phyloP scores from a whole-genome alignment of 1,140 invertebrate genomes.

The Drosophila pallidifrons region DNA sequence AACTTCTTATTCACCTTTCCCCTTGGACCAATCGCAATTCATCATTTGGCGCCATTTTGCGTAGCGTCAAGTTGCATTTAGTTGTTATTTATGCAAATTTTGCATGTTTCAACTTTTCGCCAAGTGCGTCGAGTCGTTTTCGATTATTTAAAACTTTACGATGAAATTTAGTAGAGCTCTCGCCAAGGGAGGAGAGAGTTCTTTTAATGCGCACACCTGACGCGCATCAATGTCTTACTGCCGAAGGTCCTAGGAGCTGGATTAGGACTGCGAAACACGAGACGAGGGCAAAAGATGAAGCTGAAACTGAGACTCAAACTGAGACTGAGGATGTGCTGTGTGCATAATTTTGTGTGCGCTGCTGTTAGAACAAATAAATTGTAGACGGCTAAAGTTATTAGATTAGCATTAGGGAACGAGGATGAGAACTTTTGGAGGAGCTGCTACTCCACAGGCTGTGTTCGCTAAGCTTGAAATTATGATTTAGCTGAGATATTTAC shows the following conservation, averaged over 20 bases:
- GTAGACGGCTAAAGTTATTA: constrained; percentile 81
- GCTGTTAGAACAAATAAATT: constrained; percentile 82
- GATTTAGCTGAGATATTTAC: constrained; percentile 77
- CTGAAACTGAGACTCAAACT: background rate
- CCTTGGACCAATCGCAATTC: constrained; percentile 52
- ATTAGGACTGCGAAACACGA: background rate
- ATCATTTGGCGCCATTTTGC: constrained; percentile 77
- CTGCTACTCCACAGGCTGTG: constrained; percentile 20
- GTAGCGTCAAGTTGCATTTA: constrained; percentile 81
- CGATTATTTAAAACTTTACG: constrained; percentile 82
- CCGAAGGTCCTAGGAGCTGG: constrained; percentile 45
- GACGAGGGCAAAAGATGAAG: constrained; percentile 13
- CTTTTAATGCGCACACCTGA: constrained; percentile 83
- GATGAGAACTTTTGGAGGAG: constrained; percentile 11
- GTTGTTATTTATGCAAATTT: constrained; percentile 84
- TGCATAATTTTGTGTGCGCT: constrained; percentile 82
- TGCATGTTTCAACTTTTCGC: constrained; percentile 78
- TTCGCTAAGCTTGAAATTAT: constrained; percentile 74
- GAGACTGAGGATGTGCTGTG: constrained; percentile 39
- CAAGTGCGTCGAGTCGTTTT: constrained; percentile 82
- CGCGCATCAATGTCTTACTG: constrained; percentile 73
- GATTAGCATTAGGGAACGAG: constrained; percentile 75
- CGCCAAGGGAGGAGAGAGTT: constrained; percentile 9
- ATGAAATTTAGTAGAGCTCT: constrained; percentile 60
- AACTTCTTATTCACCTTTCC: background rate